A percentile compares a stretch with the other conserved stretches of the same genome.
Evolutionary conservation across 2,113 vertebrate species (phyloP).

Genomic region (Ciconia stormi): DNA sequence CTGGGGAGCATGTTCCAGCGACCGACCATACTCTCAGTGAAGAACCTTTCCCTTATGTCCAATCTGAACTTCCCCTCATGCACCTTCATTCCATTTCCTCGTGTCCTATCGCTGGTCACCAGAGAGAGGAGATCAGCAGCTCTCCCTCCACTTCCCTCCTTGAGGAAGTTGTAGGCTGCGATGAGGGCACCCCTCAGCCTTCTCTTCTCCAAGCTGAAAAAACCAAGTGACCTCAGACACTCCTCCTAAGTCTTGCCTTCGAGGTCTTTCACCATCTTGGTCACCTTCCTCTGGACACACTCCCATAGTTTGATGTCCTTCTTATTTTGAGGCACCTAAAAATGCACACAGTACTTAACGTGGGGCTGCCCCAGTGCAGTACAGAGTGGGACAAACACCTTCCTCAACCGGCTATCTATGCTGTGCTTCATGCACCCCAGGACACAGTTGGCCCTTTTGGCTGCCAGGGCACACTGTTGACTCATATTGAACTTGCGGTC

Average conservation of each 20-base stretch:
- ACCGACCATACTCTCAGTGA: neutral
- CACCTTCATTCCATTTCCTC: neutral
- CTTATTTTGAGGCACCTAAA: neutral
- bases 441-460: neutral
- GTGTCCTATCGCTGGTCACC: fast-evolving
- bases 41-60: neutral
- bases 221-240: neutral
- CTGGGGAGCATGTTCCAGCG: neutral
- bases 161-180: neutral
- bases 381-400: neutral
- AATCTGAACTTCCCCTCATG: neutral
- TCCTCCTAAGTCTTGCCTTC: neutral
- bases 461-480: neutral
- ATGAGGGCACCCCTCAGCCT: neutral
- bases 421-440: neutral
- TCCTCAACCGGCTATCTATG: fast-evolving
- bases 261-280: neutral
- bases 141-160: fast-evolving
- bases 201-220: neutral
- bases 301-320: neutral
- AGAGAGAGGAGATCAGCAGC: neutral
- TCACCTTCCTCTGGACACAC: neutral
- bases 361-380: neutral
- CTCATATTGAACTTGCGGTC: neutral
- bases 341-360: neutral